A percentile compares a stretch with the other conserved stretches of the same genome.
phyloP scores from a whole-genome alignment of 1,140 invertebrate genomes.

The Agrilus planipennis region DNA sequence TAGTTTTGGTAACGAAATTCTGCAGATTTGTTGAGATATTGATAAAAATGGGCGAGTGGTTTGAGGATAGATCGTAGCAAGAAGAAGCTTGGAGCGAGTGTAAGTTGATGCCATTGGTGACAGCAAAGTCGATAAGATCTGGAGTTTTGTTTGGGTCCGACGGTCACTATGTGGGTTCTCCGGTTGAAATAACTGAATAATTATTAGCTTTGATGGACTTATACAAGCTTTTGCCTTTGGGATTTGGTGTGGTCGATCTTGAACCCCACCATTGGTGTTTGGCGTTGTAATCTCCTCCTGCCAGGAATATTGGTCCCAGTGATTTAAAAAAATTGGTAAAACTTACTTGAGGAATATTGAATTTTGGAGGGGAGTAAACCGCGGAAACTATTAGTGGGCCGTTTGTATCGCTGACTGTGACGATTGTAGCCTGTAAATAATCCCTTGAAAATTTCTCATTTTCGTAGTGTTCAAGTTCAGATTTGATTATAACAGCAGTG shows the following conservation, averaged over 20 bases:
- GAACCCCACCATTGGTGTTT: background rate
- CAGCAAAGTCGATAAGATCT: slow-evolving; percentile 28
- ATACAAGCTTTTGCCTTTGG: background rate
- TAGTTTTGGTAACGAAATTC: background rate
- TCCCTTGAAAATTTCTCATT: background rate
- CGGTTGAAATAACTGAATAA: slow-evolving; percentile 23
- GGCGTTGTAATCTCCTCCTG: slow-evolving; percentile 1
- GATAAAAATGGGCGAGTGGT: slow-evolving; percentile 19
- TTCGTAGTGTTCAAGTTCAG: background rate
- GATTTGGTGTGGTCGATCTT: background rate
- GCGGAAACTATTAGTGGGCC: background rate
- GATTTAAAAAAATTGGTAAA: background rate
- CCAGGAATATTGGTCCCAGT: background rate
- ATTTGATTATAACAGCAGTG: slow-evolving; percentile 1
- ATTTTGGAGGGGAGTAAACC: background rate
- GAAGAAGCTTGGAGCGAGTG: slow-evolving; percentile 10
- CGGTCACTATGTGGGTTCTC: slow-evolving; percentile 19
- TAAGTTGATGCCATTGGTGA: slow-evolving; percentile 7
- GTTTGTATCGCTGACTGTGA: background rate
- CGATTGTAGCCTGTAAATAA: background rate
- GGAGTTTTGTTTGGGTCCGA: slow-evolving; percentile 26
- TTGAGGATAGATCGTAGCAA: slow-evolving; percentile 15
- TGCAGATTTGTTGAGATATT: slow-evolving; percentile 6
- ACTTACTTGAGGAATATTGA: background rate
- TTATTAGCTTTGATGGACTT: background rate